Evolutionary conservation across 2,888 invertebrate species (phyloP).

Genomic region (Hofmannophila pseudospretella): DNA sequence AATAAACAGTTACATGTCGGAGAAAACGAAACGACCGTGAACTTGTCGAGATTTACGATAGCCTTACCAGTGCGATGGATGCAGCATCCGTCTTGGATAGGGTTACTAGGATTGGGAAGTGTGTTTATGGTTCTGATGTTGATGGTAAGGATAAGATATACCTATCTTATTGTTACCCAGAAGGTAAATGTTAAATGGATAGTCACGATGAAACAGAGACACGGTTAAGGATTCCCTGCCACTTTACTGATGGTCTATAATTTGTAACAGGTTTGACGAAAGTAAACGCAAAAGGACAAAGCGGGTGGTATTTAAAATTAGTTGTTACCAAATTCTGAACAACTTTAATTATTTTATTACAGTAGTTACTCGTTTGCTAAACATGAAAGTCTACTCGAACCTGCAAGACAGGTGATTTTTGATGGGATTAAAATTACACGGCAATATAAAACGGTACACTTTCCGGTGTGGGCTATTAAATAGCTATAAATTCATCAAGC

Average conservation of each 20-base stretch:
- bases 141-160: not conserved
- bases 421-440: constrained; percentile 42
- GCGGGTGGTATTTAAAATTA: too few species aligned
- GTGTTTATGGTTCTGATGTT: not conserved
- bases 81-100: constrained; percentile 1
- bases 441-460: constrained; percentile 41
- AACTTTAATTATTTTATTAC: not conserved
- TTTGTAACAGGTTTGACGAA: too few species aligned
- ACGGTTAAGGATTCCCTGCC: too few species aligned
- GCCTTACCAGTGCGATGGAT: constrained; percentile 15
- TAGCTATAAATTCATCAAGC: constrained; percentile 44
- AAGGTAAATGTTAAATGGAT: too few species aligned
- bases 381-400: constrained; percentile 5
- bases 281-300: too few species aligned
- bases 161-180: too few species aligned
- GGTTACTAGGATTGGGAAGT: not conserved
- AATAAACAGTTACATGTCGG: constrained; percentile 40
- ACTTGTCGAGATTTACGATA: constrained; percentile 41
- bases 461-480: constrained; percentile 49
- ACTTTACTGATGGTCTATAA: too few species aligned
- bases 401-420: constrained; percentile 19
- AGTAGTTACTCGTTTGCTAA: not conserved
- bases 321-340: too few species aligned
- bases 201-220: too few species aligned
- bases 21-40: constrained; percentile 37